These are phyloP conservation scores for Tenebrio molitor DNA, from an alignment of 1,140 invertebrate genomes.

Conservation along the genomic window DNA sequence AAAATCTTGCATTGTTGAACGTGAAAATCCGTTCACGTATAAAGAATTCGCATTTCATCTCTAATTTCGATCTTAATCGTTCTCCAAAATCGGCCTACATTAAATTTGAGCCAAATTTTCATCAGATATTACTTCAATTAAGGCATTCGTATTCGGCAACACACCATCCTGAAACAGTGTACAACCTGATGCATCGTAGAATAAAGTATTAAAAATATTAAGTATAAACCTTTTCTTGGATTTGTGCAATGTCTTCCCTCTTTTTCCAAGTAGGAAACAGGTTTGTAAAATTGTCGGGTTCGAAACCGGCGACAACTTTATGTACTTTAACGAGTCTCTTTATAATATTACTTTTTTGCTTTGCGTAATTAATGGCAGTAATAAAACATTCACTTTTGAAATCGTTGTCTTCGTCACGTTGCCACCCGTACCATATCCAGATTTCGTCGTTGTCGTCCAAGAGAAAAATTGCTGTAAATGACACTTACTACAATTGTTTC, in stretches of 20 bases:
- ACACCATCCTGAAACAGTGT: constrained; percentile 18
- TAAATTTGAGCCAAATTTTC: neutral
- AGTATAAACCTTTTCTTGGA: constrained; percentile 19
- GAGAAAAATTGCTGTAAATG: constrained; percentile 53
- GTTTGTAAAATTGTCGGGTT: constrained; percentile 53
- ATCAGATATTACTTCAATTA: constrained; percentile 8
- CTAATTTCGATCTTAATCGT: neutral
- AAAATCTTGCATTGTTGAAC: too few species aligned
- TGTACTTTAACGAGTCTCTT: constrained; percentile 29
- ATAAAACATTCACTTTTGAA: constrained; percentile 42
- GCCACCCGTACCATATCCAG: constrained; percentile 54
- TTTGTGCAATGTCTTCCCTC: constrained; percentile 13
- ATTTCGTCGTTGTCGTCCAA: constrained; percentile 54
- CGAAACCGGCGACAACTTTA: constrained; percentile 41
- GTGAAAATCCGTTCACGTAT: too few species aligned
- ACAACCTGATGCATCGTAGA: neutral
- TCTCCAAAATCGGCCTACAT: neutral
- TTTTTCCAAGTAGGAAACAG: constrained; percentile 53
- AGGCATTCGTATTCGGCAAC: neutral
- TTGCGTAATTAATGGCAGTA: constrained; percentile 41
- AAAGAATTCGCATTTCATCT: too few species aligned
- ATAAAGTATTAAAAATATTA: neutral
- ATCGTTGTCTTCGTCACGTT: constrained; percentile 13
- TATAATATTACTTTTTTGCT: constrained; percentile 41
- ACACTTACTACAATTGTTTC: neutral